Conservation (phyloP, 35 echinoderm and acorn worm species). For the Anneissia japonica region DNA sequence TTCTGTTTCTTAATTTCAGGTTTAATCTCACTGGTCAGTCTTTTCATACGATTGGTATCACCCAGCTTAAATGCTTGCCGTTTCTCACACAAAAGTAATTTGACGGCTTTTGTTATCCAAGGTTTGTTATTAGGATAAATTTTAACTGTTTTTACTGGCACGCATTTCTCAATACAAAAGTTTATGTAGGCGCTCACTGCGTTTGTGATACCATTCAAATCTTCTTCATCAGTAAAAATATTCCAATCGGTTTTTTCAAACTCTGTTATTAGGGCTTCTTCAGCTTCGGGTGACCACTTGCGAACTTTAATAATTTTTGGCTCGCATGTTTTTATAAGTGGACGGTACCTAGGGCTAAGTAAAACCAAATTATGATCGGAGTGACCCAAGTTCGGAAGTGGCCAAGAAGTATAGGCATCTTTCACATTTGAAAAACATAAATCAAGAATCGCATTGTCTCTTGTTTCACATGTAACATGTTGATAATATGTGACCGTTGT, state of each 20-base stretch:
- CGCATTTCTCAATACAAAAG: not conserved
- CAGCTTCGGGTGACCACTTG: conserved; percentile 5
- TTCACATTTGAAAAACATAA: conserved; percentile 1
- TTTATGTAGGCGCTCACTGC: not conserved
- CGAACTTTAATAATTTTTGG: conserved; percentile 9
- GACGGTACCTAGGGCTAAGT: conserved; percentile 5
- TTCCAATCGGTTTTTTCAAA: not conserved
- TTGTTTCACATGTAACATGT: not conserved
- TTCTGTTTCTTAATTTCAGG: not conserved
- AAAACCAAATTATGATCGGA: conserved; percentile 29
- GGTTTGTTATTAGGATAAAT: not conserved
- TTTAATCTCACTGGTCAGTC: not conserved
- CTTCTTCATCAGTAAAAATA: not conserved
- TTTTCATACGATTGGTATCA: not conserved
- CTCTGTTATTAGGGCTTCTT: not conserved
- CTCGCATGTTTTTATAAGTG: not conserved
- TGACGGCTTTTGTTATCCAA: not conserved
- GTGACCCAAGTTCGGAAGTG: too few species aligned
- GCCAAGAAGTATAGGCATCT: not conserved
- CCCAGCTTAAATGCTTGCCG: not conserved
- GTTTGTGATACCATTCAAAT: not conserved
- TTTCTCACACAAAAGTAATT: not conserved
- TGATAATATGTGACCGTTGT: not conserved
- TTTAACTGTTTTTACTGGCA: not conserved
- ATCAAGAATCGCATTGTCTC: conserved; percentile 12